Evolutionary conservation across 1,140 invertebrate genomes (phyloP), one percentile per base, ranked within the genome.

Genomic region (Drosophila serrata): DNA sequence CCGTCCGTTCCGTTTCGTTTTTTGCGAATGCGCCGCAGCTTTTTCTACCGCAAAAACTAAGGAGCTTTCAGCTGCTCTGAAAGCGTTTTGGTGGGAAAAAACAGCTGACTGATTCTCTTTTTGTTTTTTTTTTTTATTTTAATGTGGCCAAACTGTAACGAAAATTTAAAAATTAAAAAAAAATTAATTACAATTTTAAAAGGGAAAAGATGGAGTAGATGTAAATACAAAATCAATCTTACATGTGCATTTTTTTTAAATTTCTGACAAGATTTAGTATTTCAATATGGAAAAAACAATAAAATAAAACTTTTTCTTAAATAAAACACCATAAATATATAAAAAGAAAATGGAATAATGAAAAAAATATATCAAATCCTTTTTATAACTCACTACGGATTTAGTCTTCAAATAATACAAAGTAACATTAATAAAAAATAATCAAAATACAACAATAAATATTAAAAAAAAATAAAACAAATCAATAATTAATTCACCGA

Each of bases 1-100:
- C 27, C 46, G 73, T 51, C 58, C 31, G 57, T 31, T 48, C 72
- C 40, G 33, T 53, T 63, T 33, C 31, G 46, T 53, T 48, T 58
- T 59, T 59, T 13, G 33, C 60, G 58, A 55, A 37, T 57, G 43
- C 17, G 39, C 17, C 49, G n/a, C n/a, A 59, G 39, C 57, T 59
- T 59, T 59, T 59, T 53, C 19, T 42, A 43, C 40, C 24, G 56
- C 56, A 12, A 59, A 15, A 59, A 15, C 13, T 13, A 37, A 15
- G 39, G 33, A 55, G 51, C 51, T 55, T 55, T 55, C 8, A 22
- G 31, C 31, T 22, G 49, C 51, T 53, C 19, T 15, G 31, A 37
- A 53, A 53, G 7, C 37, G 22, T 51, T 53, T 37, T 55, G 51
- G 51, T 37, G 19, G 51, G 15, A n/a, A 17, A 2, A 22, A 33